These are phyloP conservation scores for Spisula solida DNA, from an alignment of 2,888 invertebrate species.

Conservation along the genomic window DNA sequence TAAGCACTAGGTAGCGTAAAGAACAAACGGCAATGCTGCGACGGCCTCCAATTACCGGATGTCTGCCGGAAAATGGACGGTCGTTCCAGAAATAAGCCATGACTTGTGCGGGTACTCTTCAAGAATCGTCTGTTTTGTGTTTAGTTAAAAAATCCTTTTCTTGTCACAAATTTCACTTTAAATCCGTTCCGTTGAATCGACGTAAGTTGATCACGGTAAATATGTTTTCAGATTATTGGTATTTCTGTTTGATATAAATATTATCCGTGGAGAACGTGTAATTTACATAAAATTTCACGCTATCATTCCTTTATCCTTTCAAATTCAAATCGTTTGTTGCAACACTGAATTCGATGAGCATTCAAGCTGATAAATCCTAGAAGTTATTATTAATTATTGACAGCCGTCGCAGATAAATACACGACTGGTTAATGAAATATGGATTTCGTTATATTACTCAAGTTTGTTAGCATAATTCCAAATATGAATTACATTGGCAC, in stretches of 20 bases:
- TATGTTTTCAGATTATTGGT: not conserved
- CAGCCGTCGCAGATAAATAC: not conserved
- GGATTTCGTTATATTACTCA: not conserved
- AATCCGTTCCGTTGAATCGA: not conserved
- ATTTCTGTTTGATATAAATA: not conserved
- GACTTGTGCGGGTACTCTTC: not conserved
- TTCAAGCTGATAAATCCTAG: not conserved
- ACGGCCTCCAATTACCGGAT: slow-evolving; percentile 50
- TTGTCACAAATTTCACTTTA: not conserved
- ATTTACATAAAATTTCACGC: slow-evolving; percentile 15
- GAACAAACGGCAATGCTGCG: slow-evolving; percentile 18
- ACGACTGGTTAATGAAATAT: not conserved
- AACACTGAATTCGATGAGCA: not conserved
- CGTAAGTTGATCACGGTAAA: not conserved
- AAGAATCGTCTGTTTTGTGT: not conserved
- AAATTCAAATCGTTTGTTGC: not conserved
- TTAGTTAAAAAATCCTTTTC: not conserved
- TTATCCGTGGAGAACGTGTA: not conserved
- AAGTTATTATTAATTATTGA: not conserved
- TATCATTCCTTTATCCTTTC: not conserved
- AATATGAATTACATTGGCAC: not conserved
- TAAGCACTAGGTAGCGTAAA: not conserved
- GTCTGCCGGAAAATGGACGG: slow-evolving; percentile 65
- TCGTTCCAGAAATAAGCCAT: slow-evolving; percentile 75
- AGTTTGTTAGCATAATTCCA: slow-evolving; percentile 2